Evolutionary conservation across 2,797 vertebrate species (phyloP).

Genomic region (Champsocephalus esox): DNA sequence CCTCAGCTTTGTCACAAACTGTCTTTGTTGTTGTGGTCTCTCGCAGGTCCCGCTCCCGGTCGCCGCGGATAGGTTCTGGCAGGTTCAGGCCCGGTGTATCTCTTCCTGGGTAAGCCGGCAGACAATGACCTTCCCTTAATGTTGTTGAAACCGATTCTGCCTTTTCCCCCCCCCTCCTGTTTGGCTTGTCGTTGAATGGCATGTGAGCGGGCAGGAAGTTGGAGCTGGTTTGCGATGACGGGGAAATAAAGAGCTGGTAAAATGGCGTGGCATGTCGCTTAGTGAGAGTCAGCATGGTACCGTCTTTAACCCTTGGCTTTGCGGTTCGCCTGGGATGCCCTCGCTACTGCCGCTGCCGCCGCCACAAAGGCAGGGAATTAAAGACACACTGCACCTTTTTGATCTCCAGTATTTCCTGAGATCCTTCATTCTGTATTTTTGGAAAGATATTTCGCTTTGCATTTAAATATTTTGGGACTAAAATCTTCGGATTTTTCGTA

Average conservation of each 20-base stretch:
- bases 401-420: constrained; percentile 23
- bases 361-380: constrained; percentile 64
- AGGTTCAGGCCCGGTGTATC: constrained; percentile 82
- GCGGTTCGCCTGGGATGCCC: constrained; percentile 69
- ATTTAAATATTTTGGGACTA: constrained; percentile 37
- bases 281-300: constrained; percentile 68
- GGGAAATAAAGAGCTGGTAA: constrained; percentile 77
- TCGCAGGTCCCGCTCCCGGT: constrained; percentile 87
- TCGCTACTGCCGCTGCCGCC: constrained; percentile 52
- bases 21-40: constrained; percentile 91
- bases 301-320: constrained; percentile 81
- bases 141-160: constrained; percentile 77
- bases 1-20: constrained; percentile 97
- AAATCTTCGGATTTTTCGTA: constrained; percentile 53
- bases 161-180: constrained; percentile 34
- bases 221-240: constrained; percentile 63
- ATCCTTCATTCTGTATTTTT: constrained; percentile 36
- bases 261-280: constrained; percentile 80
- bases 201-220: constrained; percentile 76
- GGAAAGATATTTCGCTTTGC: constrained; percentile 25
- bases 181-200: constrained; percentile 70
- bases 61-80: constrained; percentile 88
- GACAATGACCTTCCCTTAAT: constrained; percentile 87
- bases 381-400: constrained; percentile 71
- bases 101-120: constrained; percentile 86